Percentiles rank a stretch among this genome's conserved stretches.
Evolutionary conservation across 2,888 invertebrate species (phyloP).

Genomic region (Gymnosoma rotundatum): DNA sequence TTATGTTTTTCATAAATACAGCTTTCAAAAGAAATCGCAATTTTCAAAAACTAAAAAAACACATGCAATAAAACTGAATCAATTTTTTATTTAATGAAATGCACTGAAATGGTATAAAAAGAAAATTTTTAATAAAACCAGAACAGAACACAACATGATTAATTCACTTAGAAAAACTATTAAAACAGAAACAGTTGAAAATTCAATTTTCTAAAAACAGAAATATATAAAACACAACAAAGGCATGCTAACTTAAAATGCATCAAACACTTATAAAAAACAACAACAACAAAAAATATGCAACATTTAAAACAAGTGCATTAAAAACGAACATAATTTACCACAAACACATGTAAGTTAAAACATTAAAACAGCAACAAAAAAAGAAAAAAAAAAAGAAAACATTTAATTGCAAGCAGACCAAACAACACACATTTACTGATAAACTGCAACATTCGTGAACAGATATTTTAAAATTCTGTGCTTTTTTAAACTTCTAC

Average conservation of each 20-base stretch:
- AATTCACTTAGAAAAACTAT: constrained; percentile 23
- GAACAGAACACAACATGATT: not conserved
- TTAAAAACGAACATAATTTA: constrained; percentile 67
- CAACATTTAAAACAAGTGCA: constrained; percentile 61
- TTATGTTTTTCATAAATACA: no score
- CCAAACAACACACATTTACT: constrained; percentile 52
- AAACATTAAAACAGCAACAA: constrained; percentile 68
- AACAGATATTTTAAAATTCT: constrained; percentile 56
- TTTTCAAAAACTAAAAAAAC: not conserved
- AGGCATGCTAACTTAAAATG: constrained; percentile 66
- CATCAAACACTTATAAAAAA: constrained; percentile 46
- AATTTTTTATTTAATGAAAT: constrained; percentile 36
- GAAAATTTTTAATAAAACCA: not conserved
- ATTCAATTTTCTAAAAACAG: constrained; percentile 44
- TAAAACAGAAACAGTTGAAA: constrained; percentile 37
- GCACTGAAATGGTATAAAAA: constrained; percentile 5
- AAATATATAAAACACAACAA: constrained; percentile 38
- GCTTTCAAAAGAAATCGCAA: not conserved
- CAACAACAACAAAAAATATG: constrained; percentile 50
- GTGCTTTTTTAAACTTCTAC: constrained; percentile 73
- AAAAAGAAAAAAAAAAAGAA: constrained; percentile 34
- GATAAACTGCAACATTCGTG: constrained; percentile 65
- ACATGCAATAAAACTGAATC: constrained; percentile 34
- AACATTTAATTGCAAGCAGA: constrained; percentile 60
- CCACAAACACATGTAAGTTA: constrained; percentile 73